Percentiles rank a stretch among this genome's conserved stretches.
Conservation (phyloP, 2,888 invertebrate species). For the Apodemia duryi region DNA sequence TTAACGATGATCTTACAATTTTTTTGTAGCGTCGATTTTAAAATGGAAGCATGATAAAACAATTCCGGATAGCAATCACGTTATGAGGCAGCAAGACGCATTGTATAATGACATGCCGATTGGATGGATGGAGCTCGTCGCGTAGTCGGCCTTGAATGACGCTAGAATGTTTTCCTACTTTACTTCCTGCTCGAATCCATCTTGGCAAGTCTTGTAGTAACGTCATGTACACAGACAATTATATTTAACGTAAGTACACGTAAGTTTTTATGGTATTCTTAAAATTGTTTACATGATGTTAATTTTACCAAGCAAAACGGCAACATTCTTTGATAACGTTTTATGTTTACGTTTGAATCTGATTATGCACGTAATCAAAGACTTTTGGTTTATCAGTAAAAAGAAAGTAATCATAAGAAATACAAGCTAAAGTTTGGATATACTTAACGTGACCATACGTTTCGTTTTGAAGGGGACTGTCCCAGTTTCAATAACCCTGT, state of each 20-base stretch:
- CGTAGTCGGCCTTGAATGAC: constrained; percentile 65
- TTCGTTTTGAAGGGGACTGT: no score
- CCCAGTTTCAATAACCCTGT: no score
- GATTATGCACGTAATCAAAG: no score
- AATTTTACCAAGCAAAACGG: background rate
- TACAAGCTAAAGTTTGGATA: background rate
- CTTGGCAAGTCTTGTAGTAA: constrained; percentile 40
- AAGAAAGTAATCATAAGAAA: background rate
- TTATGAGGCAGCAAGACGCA: constrained; percentile 42
- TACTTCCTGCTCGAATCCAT: constrained; percentile 72
- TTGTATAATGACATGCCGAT: constrained; percentile 38
- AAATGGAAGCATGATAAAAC: constrained; percentile 36
- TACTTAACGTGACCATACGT: background rate
- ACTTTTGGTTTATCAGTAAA: background rate
- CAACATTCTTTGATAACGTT: constrained; percentile 8
- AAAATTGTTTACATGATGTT: constrained; percentile 13
- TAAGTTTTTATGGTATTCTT: constrained; percentile 15
- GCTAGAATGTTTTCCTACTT: constrained; percentile 73
- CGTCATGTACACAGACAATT: constrained; percentile 31
- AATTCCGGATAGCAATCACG: constrained; percentile 46
- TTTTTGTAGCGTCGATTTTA: constrained; percentile 17
- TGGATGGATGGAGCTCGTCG: constrained; percentile 49
- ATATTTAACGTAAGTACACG: constrained; percentile 37
- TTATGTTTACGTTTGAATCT: background rate
- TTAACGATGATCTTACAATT: constrained; percentile 9